These are phyloP conservation scores for Lepidothrix coronata DNA, from an alignment of 2,113 vertebrate species.

Conservation along the genomic window DNA sequence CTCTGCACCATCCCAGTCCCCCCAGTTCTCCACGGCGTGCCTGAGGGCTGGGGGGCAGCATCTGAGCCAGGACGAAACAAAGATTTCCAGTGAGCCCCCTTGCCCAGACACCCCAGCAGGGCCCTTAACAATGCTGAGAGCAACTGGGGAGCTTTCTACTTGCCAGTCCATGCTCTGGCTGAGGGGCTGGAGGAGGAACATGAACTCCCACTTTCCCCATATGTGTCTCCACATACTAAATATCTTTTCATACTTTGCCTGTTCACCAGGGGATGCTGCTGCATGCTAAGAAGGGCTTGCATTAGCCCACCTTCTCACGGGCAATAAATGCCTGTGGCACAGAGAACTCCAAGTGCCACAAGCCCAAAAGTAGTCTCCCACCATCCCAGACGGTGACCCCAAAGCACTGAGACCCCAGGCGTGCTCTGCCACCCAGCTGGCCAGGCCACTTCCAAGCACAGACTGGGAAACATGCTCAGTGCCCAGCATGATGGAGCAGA, in stretches of 20 bases:
- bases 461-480: background rate
- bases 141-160: background rate
- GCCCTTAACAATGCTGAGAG: background rate
- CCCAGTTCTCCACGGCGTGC: background rate
- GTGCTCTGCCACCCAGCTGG: background rate
- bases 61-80: background rate
- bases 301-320: background rate
- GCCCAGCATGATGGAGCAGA: background rate
- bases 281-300: background rate
- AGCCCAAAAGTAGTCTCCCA: background rate
- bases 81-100: background rate
- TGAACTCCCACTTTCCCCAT: background rate
- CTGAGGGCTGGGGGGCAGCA: background rate
- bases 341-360: background rate
- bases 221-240: background rate
- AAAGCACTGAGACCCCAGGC: background rate
- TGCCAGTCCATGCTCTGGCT: background rate
- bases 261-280: background rate
- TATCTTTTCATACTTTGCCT: background rate
- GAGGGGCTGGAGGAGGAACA: background rate
- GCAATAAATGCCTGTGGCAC: background rate
- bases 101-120: background rate
- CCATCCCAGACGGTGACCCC: background rate
- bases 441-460: background rate
- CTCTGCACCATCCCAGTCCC: background rate